Evolutionary conservation across 2,113 vertebrate species (phyloP), one percentile per base, ranked within the genome.

Genomic region (Esox niger): DNA sequence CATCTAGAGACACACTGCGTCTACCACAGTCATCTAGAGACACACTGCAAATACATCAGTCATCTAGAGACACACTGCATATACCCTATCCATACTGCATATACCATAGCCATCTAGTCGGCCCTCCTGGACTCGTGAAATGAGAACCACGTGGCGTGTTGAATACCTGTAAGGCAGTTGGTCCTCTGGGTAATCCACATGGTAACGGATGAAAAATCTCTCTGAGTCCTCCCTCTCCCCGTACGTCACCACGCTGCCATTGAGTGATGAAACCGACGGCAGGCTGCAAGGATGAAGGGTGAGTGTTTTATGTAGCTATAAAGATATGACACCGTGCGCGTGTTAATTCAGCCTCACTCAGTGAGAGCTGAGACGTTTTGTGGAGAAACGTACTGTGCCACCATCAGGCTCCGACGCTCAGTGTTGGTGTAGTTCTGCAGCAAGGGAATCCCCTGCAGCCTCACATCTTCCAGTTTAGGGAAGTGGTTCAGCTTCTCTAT

Each of bases 401-500:
- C 89, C 75, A 96, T 90, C 79, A 98, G 91, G 82, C 94, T 98
- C 80, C 97, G 94, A 20, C 96, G 93, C 49, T 99, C 96, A 47
- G 91, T 92, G 0, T 94, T 96, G 80, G 94, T 97, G 77, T 97
- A 98, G 30, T 90, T 82, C 90, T 98, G 94, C 79, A 99, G 90
- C 80, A 99, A 89, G 78, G 97, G 95, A 77, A 99, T 98, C 65
- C 97, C 96, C 77, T 95, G 88, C 75, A 99, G 89, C 49, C 96
- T 92, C 62, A 99, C 93, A 82, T 99, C 97, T 89, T 97, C 94
- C 11, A 99, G 87, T 73, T 94, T 97, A 9, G 97, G 97, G 46
- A 99, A 95, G 81, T 90, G 94, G 86, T 96, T 99, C 52, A 99
- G 82, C 82, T 96, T 99, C 87, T 98, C 97, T 64, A 99, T 95